Conservation (phyloP, 2,888 invertebrate genomes). For the Dasypolia templi region DNA sequence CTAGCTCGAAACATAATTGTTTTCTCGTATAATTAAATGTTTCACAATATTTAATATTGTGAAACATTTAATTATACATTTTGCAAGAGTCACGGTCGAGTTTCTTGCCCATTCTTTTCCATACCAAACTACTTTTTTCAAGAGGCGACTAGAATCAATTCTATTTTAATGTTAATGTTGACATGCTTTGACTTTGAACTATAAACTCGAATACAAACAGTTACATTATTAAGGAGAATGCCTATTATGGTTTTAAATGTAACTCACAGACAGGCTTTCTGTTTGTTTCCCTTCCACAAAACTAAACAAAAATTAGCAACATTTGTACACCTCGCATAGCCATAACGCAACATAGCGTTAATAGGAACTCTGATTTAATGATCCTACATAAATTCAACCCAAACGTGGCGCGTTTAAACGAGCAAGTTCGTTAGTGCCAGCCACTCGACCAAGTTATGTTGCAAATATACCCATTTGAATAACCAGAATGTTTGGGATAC, state of each 20-base stretch:
- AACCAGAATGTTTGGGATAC: slow-evolving; percentile 35
- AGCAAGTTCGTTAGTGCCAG: slow-evolving; percentile 49
- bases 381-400: slow-evolving; percentile 75
- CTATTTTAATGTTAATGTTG: too few species aligned
- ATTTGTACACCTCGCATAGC: slow-evolving; percentile 32
- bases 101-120: too few species aligned
- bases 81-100: too few species aligned
- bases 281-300: neutral
- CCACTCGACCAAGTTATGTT: slow-evolving; percentile 44
- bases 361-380: slow-evolving; percentile 78
- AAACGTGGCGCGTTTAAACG: slow-evolving; percentile 61
- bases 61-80: too few species aligned
- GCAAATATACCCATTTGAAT: slow-evolving; percentile 44
- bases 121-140: too few species aligned
- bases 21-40: too few species aligned
- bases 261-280: neutral
- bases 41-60: too few species aligned
- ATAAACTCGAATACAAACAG: neutral
- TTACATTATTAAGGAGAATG: neutral
- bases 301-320: slow-evolving; percentile 36
- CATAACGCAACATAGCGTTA: slow-evolving; percentile 66
- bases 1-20: neutral
- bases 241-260: neutral
- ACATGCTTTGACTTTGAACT: too few species aligned
- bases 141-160: too few species aligned